phyloP scores from a whole-genome alignment of 2,113 vertebrate genomes.

The Prinia subflava region DNA sequence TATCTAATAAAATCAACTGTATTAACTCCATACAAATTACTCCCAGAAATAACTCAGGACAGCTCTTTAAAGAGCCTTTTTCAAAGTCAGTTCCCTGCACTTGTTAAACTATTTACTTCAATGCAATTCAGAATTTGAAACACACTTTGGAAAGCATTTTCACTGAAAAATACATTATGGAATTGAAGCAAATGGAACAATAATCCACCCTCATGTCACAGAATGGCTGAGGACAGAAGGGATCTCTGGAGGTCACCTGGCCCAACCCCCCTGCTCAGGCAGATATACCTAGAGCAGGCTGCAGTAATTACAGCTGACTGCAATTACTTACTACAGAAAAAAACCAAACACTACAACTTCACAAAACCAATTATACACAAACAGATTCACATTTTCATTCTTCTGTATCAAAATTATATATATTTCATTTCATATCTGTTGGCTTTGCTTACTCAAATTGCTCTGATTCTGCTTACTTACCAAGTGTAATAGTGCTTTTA shows the following conservation, averaged over 20 bases:
- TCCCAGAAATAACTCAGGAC: background rate
- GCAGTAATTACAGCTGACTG: background rate
- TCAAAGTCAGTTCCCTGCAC: background rate
- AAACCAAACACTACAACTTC: accelerated
- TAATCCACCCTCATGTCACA: background rate
- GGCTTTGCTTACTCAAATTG: background rate
- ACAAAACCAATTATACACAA: background rate
- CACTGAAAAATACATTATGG: background rate
- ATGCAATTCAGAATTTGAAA: background rate
- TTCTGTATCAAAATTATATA: background rate
- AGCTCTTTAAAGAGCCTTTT: background rate
- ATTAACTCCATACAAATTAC: background rate
- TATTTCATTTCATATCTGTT: background rate
- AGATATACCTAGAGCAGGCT: background rate
- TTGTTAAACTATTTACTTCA: background rate
- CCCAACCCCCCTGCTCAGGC: background rate
- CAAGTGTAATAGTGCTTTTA: background rate
- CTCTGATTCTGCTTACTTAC: background rate
- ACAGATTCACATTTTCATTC: background rate
- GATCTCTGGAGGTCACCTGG: background rate
- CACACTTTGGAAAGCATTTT: background rate
- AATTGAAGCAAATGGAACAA: background rate
- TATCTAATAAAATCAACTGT: background rate
- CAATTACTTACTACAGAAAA: background rate
- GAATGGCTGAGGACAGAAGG: background rate